Evolutionary conservation across 2,888 invertebrate species (phyloP), one percentile per base, ranked within the genome.

Genomic region (Drosophila paramelanica): DNA sequence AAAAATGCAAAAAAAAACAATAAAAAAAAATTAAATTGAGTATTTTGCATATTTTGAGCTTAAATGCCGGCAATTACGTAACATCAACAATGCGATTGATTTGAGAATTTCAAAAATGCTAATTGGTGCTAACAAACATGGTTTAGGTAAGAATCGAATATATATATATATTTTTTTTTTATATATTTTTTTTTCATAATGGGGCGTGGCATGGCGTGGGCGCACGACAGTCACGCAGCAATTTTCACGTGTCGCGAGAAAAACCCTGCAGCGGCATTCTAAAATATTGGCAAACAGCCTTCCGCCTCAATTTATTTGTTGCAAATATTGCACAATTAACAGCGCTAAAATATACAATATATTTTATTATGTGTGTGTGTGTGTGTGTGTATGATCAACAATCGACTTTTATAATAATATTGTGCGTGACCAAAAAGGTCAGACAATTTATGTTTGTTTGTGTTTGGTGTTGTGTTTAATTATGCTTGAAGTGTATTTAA

Each of bases 341-440:
- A 61, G 46, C 68, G 70, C 71, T 67, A 65, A 64, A 52, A 52
- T 41, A 50, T 31, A 58, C 45, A 76, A 61, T 43, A 10, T 10
- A 31, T 20, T 8, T 10, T 17, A 17, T 5, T 5, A 3, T 39
- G 8, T 39, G 14, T 17, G 20, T 20, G 17, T 25, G 14, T 6
- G 7, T 51, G 0, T 33, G 1, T 33, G 3, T 33, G 13, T 33
- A 0, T 33, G 36, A 13, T 36, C 36, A 36, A 31, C 36, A 36
- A 36, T 36, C 36, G 36, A 4, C 5, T 36, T 39, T 20, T 23
- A 33, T 42, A 14, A 49, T 42, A 36, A 13, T 62, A 79, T 79
- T 69, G 69, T 79, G 84, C 81, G 71, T 76, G 74, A 87, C 81
- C 70, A 74, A 84, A 89, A 89, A 84, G 88, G 81, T 83, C 83